Evolutionary conservation across 2,113 vertebrate genomes (phyloP).

Genomic region (Gnathonemus echidnorhynchus): DNA sequence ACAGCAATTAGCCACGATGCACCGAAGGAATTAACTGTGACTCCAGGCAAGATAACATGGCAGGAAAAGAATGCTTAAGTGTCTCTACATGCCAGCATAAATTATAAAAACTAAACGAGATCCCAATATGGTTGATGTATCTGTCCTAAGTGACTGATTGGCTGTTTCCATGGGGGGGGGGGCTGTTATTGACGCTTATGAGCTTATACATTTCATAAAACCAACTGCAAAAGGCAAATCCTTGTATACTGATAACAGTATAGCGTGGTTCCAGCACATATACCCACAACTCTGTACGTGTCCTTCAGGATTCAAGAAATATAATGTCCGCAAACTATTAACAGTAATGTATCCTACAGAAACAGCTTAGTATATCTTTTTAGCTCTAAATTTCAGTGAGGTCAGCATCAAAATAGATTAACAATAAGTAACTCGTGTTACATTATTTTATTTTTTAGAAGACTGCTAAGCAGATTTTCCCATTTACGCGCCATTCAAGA

Average conservation of each 20-base stretch:
- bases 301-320: neutral
- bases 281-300: neutral
- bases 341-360: neutral
- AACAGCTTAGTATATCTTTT: neutral
- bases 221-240: neutral
- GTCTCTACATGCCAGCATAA: neutral
- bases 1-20: constrained; percentile 21
- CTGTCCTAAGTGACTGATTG: neutral
- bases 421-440: neutral
- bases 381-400: neutral
- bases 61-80: constrained; percentile 7
- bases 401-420: neutral
- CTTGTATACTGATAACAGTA: neutral
- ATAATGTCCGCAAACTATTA: neutral
- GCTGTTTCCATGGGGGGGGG: neutral
- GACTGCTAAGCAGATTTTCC: neutral
- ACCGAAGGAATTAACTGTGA: constrained; percentile 20
- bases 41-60: neutral
- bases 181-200: neutral
- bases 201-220: neutral
- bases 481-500: neutral
- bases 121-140: neutral
- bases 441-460: neutral
- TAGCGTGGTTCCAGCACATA: neutral
- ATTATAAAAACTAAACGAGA: neutral